Base-by-base conservation (phyloP, 2,113 vertebrate species). In the Corvus moneduloides region DNA sequence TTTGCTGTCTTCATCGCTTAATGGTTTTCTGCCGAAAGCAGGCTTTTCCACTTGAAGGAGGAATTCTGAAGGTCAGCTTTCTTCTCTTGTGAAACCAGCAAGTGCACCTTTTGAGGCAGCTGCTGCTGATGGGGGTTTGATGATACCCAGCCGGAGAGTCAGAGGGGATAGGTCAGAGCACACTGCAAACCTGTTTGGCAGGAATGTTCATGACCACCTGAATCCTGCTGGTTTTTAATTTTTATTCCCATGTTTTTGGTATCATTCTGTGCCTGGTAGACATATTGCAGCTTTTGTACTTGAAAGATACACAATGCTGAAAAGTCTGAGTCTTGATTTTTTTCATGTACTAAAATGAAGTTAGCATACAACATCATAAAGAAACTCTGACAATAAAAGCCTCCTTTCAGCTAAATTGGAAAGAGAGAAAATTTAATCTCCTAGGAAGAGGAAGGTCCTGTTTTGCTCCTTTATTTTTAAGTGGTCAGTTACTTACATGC, bases 21-120 rank as follows among this genome's bases (percentile, higher is more conserved):
- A 86, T 37, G 54, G 39, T 67, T 89, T 93, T 92, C 54, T 87
- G 74, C 44, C 1, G 1, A 93, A 89, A 94, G 32, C 10, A 48
- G 69, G 44, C 46, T 84, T 77, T 88, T 86, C 41, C 3, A 4
- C 67, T 59, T 71, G 83, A 81, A 90, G 68, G 64, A 89, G 89
- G 73, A 72, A 49, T 92, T 89, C 68, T 84, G 87, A 94, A 93
- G 91, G 93, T 75, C 63, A 3, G 17, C 84, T 89, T 94, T 74
- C 73, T 91, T 82, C 67, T 93, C 52, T 56, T 23, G 80, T 75
- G 87, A 84, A 95, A 82, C 48, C 84, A 89, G 86, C 88, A 84
- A 90, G 87, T 49, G 66, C 56, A 62, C n/a, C 37, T 95, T 69
- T 94, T 72, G 44, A 79, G 94, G 87, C 78, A 76, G 75, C 61